Base-by-base conservation (phyloP, 1,140 invertebrate species). In the Procambarus clarkii region DNA sequence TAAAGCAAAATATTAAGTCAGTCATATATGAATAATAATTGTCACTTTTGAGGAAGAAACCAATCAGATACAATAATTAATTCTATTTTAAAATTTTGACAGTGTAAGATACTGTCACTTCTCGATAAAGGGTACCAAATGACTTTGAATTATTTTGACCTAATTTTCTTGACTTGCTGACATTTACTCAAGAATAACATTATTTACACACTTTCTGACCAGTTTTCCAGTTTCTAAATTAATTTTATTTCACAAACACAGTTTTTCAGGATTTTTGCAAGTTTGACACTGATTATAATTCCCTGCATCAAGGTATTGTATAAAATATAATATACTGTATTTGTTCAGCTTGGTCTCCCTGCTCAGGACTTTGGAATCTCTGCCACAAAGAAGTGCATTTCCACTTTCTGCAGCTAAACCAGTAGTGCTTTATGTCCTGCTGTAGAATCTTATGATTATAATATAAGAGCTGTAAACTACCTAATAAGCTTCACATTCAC, bases 231-330 rank as follows among this genome's bases (percentile, higher is more conserved):
- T 24, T 54, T 11, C 24, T 81, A 34, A 50, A 81, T 48, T 11
- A 15, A 64, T 64, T 79, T 54, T 81, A 81, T 81, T 54, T 54
- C 48, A 58, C 24, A 50, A 81, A 13, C 79, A 81, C 11, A 54
- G 79, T 58, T 54, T 81, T 58, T 48, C 79, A 50, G 79, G 79
- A 81, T 24, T 81, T 81, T 81, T 15, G 18, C 79, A 81, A 58
- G 79, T 81, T 54, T 81, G 79, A 81, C 48, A 81, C 21, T 24
- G 69, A 81, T n/a, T 81, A 18, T 81, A 54, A 81, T 21, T 54
- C 48, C 79, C 79, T 11, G 24, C 13, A n/a, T 54, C 8, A 54
- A 81, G 79, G 79, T 81, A 81, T 81, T 81, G 48, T 81, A 81
- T 54, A 45, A 79, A 13, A 50, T 58, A 58, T 18, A 18, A 3